phyloP scores from a whole-genome alignment of 2,888 invertebrate genomes.

The Oasisia sp. region DNA sequence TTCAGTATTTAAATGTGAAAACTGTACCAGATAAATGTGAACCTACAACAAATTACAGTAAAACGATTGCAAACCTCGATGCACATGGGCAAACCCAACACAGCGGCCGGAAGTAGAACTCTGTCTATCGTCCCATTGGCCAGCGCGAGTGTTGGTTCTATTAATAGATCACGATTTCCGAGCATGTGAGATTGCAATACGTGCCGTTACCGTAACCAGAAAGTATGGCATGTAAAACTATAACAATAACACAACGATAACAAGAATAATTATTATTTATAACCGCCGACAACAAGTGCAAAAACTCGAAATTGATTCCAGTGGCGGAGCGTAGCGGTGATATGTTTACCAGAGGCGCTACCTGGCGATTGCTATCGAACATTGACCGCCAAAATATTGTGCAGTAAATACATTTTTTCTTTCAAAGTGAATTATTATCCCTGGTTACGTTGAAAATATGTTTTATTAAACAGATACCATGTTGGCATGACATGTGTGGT shows the following conservation, averaged over 20 bases:
- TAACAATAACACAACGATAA: not conserved
- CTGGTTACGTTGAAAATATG: too few relatives aligned
- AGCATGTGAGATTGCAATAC: not conserved
- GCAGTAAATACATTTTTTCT: too few relatives aligned
- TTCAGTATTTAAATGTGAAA: not conserved
- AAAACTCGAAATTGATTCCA: not conserved
- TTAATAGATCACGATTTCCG: not conserved
- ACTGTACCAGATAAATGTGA: not conserved
- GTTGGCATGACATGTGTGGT: too few relatives aligned
- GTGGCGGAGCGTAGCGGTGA: not conserved
- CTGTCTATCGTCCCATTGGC: slow-evolving; percentile 5
- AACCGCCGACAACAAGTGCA: not conserved
- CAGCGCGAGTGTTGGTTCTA: not conserved
- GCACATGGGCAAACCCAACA: slow-evolving; percentile 13
- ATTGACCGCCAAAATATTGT: not conserved
- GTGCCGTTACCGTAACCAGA: not conserved
- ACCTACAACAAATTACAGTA: not conserved
- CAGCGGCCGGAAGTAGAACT: not conserved
- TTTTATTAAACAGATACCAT: too few relatives aligned
- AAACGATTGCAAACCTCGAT: slow-evolving; percentile 8
- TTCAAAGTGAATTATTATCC: too few relatives aligned
- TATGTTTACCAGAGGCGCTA: not conserved
- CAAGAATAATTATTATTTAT: not conserved
- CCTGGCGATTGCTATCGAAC: not conserved
- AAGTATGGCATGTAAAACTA: not conserved